Conservation (phyloP, 2,797 vertebrate species). For the Setipinna tenuifilis region DNA sequence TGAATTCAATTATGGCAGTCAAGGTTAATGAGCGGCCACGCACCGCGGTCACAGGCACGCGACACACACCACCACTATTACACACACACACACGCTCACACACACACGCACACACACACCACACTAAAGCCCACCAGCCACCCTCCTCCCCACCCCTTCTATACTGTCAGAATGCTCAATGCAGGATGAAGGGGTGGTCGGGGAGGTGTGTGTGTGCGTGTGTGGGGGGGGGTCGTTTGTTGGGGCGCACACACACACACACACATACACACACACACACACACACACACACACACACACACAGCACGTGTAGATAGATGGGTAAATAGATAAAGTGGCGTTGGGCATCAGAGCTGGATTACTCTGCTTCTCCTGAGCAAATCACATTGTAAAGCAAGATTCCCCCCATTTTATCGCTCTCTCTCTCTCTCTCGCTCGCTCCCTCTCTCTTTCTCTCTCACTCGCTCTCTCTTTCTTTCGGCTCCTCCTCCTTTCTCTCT, state of each 20-base stretch:
- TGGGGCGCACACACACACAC: too few species aligned
- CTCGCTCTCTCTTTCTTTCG: slow-evolving; percentile 57
- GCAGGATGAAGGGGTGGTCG: slow-evolving; percentile 56
- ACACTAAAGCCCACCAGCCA: slow-evolving; percentile 40
- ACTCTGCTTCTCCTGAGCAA: slow-evolving; percentile 82
- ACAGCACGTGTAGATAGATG: slow-evolving; percentile 64
- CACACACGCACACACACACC: too few species aligned
- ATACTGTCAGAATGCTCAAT: slow-evolving; percentile 92
- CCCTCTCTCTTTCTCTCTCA: slow-evolving; percentile 30
- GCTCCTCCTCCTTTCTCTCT: slow-evolving; percentile 50
- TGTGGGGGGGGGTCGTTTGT: too few species aligned
- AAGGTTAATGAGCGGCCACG: slow-evolving; percentile 98
- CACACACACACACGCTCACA: slow-evolving; percentile 58
- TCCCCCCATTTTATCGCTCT: too few species aligned
- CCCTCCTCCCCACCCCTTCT: slow-evolving; percentile 34
- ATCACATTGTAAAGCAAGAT: slow-evolving; percentile 83
- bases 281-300: too few species aligned
- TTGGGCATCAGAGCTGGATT: slow-evolving; percentile 82
- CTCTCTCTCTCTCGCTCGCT: slow-evolving; percentile 39
- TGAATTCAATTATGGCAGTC: slow-evolving; percentile 99
- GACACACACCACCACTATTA: too few species aligned
- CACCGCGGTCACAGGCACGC: slow-evolving; percentile 93
- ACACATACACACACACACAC: too few species aligned
- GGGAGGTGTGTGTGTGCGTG: slow-evolving; percentile 37
- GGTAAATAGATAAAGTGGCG: slow-evolving; percentile 83